These are phyloP conservation scores for Corvus cornix DNA, from an alignment of 2,113 vertebrate species.

Conservation along the genomic window DNA sequence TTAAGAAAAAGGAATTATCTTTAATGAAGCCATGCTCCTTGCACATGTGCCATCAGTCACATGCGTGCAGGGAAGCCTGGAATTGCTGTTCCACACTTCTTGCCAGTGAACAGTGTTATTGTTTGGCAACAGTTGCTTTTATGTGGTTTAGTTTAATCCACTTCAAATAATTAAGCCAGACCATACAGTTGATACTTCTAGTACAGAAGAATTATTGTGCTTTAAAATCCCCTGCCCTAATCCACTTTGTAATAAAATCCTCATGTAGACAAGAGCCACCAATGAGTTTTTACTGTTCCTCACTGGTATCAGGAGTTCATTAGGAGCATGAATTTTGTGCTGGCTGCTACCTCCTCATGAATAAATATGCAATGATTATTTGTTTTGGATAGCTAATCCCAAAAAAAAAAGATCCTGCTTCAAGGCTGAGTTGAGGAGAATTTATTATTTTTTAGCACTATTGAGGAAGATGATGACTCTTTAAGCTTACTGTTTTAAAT, in stretches of 20 bases:
- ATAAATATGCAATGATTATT: not conserved
- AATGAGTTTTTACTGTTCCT: not conserved
- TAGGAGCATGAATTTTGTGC: not conserved
- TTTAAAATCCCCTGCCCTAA: slow-evolving; percentile 13
- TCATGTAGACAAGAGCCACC: not conserved
- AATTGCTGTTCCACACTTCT: not conserved
- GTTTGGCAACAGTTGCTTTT: not conserved
- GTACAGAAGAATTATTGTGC: not conserved
- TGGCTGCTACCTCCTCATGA: not conserved
- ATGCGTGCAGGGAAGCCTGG: not conserved
- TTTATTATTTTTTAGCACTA: not conserved
- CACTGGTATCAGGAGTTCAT: not conserved
- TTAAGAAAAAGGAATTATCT: not conserved
- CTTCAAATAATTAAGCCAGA: slow-evolving; percentile 14
- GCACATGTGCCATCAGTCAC: not conserved
- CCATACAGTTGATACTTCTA: not conserved
- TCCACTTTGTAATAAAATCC: not conserved
- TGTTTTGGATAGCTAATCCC: not conserved
- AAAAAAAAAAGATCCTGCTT: not conserved
- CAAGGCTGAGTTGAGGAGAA: not conserved
- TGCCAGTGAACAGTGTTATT: not conserved
- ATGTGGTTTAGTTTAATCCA: slow-evolving; percentile 4
- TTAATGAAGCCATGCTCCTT: not conserved
- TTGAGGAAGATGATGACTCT: not conserved
- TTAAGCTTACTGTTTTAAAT: not conserved